Conservation (phyloP, 2,797 vertebrate genomes). For the Smutsia gigantea region DNA sequence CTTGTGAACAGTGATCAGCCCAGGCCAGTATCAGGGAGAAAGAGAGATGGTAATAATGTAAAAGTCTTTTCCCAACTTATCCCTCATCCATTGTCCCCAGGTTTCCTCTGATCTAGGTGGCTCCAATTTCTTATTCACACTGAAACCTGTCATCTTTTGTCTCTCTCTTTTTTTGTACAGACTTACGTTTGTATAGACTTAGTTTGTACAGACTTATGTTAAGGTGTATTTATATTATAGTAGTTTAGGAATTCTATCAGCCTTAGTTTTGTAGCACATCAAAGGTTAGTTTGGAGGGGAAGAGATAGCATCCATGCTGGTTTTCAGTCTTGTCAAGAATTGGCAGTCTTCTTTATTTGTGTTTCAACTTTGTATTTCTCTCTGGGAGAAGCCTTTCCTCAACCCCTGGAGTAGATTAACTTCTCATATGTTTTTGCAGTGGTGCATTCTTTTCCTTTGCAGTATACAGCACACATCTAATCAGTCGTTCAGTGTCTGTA, state of each 20-base stretch:
- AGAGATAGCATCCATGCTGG: not conserved
- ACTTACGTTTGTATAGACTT: too few species aligned
- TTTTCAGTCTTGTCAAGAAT: not conserved
- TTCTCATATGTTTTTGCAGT: not conserved
- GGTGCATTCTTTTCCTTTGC: not conserved
- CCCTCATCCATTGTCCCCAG: not conserved
- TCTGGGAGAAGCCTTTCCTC: not conserved
- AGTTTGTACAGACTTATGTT: not conserved
- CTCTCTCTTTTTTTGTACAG: not conserved
- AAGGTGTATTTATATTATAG: not conserved
- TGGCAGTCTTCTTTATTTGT: not conserved
- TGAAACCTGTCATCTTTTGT: not conserved
- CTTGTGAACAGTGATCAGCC: not conserved
- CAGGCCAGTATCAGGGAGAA: not conserved
- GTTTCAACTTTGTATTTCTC: not conserved
- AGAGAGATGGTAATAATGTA: not conserved
- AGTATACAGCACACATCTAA: not conserved
- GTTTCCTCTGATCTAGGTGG: not conserved
- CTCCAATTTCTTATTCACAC: not conserved
- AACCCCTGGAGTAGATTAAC: not conserved
- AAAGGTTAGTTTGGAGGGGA: not conserved
- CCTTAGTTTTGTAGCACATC: not conserved
- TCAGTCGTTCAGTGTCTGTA: not conserved
- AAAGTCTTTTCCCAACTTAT: not conserved
- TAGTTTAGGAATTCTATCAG: not conserved